Base-by-base conservation (phyloP, 1,140 invertebrate genomes). In the Globodera ellingtonae region DNA sequence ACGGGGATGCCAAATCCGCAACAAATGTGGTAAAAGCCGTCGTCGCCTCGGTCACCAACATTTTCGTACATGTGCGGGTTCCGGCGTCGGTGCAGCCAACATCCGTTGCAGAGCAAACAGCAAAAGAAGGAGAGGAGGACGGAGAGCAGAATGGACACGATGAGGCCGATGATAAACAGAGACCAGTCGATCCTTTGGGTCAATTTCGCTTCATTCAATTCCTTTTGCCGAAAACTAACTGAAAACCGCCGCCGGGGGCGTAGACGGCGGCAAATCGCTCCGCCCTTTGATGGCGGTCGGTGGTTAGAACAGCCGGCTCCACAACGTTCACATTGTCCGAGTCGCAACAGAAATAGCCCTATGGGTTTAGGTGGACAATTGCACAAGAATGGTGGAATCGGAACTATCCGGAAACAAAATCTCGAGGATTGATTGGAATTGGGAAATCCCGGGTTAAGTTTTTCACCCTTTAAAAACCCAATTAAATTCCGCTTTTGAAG, bases 1-100 rank as follows among this genome's bases (percentile, higher is more conserved):
- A 75, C 47, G 1, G 84, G 84, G 24, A 85, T 85, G 5, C 83
- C 83, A 69, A 84, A 85, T 15, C 83, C 83, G 56, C 83, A 84
- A 50, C 83, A 84, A 56, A 84, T 59, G 35, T 83, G 83, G 67
- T 85, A 83, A 21, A 78, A 84, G 10, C 83, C 83, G 35, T 48
- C 44, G 13, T 83, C 82, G 10, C 83, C 83, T 13, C 35, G 21
- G 6, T 83, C 82, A 35, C 66, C 69, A 7, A 85, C 83, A n/a
- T 72, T 76, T 48, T 84, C 76, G 75, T 85, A 85, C 48, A 70
- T 76, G 6, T 85, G 59, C 50, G 84, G 83, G 35, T 85, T 81
- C 24, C 84, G 78, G 10, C 83, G 81, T 3, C 83, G 84, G n/a
- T 81, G 81, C 4, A 84, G 78, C 84, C 84, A 84, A 24, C 83